Percentiles rank a stretch among this genome's conserved stretches.
Conservation (phyloP, 2,113 vertebrate genomes). For the Ammodytes dubius region DNA sequence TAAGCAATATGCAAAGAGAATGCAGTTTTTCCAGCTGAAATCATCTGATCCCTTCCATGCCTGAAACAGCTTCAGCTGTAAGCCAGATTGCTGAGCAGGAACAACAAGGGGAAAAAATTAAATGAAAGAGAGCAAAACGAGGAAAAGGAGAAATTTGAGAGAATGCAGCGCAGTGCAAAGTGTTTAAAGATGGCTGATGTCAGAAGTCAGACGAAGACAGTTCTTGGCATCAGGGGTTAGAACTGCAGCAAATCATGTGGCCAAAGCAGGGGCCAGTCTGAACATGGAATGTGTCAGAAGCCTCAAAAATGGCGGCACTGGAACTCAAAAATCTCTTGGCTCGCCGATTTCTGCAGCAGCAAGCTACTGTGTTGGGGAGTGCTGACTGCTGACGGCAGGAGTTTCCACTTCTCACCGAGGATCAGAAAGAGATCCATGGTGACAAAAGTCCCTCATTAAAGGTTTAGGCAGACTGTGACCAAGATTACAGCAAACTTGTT, state of each 20-base stretch:
- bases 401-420: conserved; percentile 69
- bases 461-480: conserved; percentile 72
- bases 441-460: conserved; percentile 74
- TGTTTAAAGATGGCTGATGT: conserved; percentile 79
- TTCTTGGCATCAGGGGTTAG: conserved; percentile 62
- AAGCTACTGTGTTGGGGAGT: conserved; percentile 74
- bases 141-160: conserved; percentile 58
- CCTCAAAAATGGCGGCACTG: conserved; percentile 64
- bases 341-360: conserved; percentile 72
- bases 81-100: conserved; percentile 75
- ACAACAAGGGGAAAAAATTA: conserved; percentile 70
- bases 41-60: conserved; percentile 81
- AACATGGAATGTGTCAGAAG: conserved; percentile 71
- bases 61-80: conserved; percentile 81
- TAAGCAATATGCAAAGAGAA: conserved; percentile 81
- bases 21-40: conserved; percentile 81
- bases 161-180: conserved; percentile 68
- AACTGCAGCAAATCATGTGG: conserved; percentile 62
- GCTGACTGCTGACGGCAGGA: conserved; percentile 77
- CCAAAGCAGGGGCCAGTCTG: conserved; percentile 63
- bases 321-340: conserved; percentile 77
- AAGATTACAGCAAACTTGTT: conserved; percentile 70
- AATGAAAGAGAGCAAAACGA: conserved; percentile 61
- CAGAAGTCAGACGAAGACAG: conserved; percentile 66
- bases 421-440: conserved; percentile 71